Percentiles rank a stretch among this genome's conserved stretches.
Evolutionary conservation across 2,113 vertebrate species (phyloP).

Genomic region (Anas platyrhynchos): DNA sequence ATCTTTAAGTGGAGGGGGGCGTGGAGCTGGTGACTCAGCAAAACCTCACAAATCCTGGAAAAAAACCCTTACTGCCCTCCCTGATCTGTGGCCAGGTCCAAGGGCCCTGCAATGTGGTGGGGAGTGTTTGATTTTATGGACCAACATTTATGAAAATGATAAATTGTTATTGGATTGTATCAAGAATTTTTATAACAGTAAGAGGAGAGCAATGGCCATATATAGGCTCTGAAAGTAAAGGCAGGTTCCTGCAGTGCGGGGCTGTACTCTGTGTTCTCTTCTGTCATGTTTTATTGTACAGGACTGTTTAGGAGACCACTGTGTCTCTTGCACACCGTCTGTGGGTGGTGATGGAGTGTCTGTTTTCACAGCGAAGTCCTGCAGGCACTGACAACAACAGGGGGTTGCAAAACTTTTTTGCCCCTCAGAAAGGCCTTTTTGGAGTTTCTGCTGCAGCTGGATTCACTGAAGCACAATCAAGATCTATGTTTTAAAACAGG

Average conservation of each 20-base stretch:
- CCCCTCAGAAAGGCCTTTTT: neutral
- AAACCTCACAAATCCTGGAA: neutral
- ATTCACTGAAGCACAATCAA: neutral
- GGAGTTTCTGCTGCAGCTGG: neutral
- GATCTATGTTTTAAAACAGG: neutral
- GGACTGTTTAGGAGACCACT: neutral
- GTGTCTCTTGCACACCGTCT: neutral
- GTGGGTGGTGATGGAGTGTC: neutral
- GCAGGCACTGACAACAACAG: neutral
- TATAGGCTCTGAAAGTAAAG: slow-evolving; percentile 8
- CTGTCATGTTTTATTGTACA: slow-evolving; percentile 15
- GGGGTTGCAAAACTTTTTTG: neutral
- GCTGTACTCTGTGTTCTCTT: neutral
- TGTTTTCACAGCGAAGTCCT: neutral
- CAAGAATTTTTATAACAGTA: neutral
- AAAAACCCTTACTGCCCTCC: neutral
- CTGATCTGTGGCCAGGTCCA: neutral
- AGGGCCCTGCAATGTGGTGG: neutral
- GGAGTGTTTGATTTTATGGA: neutral
- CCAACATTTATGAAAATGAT: neutral
- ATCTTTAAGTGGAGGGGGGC: neutral
- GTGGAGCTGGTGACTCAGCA: neutral
- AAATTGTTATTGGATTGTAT: slow-evolving; percentile 5
- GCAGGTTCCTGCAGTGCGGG: neutral
- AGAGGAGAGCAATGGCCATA: neutral